These are phyloP conservation scores for Mesodorylaimus sp. DNA, from an alignment of 2,888 invertebrate genomes.

Conservation along the genomic window DNA sequence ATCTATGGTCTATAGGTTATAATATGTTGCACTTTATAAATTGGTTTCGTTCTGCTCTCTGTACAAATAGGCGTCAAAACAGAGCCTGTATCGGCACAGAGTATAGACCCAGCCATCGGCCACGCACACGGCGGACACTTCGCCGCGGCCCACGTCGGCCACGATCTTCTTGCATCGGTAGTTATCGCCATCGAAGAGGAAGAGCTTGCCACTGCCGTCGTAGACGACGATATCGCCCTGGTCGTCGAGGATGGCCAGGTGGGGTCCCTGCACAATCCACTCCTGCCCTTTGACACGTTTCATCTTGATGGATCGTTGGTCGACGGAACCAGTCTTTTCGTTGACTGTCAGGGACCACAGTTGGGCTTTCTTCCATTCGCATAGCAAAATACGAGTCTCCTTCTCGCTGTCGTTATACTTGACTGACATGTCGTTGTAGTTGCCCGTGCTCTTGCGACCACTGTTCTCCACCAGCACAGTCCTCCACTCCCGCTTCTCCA, in stretches of 20 bases:
- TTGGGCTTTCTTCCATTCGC: constrained; percentile 15
- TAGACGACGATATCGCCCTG: constrained; percentile 15
- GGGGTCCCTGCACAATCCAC: constrained; percentile 19
- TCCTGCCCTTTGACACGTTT: constrained; percentile 15
- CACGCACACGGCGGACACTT: constrained; percentile 13
- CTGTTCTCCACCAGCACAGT: constrained; percentile 8
- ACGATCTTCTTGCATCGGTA: constrained; percentile 17
- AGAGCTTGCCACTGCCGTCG: constrained; percentile 17
- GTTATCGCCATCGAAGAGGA: constrained; percentile 16
- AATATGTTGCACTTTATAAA: no score
- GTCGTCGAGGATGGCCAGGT: constrained; percentile 13
- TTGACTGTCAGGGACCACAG: constrained; percentile 14
- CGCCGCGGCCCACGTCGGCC: constrained; percentile 16
- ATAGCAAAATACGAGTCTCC: constrained; percentile 14
- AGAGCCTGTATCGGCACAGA: constrained; percentile 16
- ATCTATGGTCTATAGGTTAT: no score
- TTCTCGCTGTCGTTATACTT: not conserved
- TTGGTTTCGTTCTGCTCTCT: constrained; percentile 9
- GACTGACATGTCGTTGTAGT: constrained; percentile 12
- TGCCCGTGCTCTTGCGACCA: constrained; percentile 9
- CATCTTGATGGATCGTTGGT: constrained; percentile 15
- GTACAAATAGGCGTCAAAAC: constrained; percentile 16
- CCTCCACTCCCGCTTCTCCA: constrained; percentile 10
- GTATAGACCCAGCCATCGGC: constrained; percentile 17
- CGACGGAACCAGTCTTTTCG: constrained; percentile 13